Percentiles rank a stretch among this genome's conserved stretches.
phyloP scores from a whole-genome alignment of 2,888 invertebrate genomes.

The Andricus curvator region DNA sequence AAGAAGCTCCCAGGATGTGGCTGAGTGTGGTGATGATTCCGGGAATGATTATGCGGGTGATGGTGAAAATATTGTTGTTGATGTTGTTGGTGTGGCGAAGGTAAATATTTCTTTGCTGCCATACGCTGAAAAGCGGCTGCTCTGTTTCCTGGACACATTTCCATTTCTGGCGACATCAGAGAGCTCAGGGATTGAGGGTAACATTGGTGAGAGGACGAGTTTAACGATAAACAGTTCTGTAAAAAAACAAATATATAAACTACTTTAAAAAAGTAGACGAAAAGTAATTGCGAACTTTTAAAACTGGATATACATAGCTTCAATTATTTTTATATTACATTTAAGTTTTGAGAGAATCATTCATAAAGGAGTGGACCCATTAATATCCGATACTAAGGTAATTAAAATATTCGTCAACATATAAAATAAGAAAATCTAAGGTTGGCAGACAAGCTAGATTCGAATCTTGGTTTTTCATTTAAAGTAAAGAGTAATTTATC shows the following conservation, averaged over 20 bases:
- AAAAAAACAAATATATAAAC: constrained; percentile 55
- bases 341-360: no score
- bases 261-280: not conserved
- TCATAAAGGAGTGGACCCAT: not conserved
- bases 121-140: constrained; percentile 65
- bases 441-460: not conserved
- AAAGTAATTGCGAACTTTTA: not conserved
- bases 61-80: constrained; percentile 63
- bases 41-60: constrained; percentile 56
- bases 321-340: not conserved
- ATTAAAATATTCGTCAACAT: not conserved
- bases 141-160: constrained; percentile 63
- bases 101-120: constrained; percentile 66
- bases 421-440: not conserved
- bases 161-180: constrained; percentile 61
- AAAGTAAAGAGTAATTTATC: constrained; percentile 67
- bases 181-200: constrained; percentile 61
- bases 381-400: constrained; percentile 4
- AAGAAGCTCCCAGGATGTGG: constrained; percentile 54
- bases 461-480: not conserved
- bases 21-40: constrained; percentile 40
- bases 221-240: constrained; percentile 79
- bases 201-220: constrained; percentile 72
- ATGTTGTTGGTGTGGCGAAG: constrained; percentile 61
- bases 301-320: not conserved